phyloP scores from a whole-genome alignment of 2,113 vertebrate species.

The Equus quagga region DNA sequence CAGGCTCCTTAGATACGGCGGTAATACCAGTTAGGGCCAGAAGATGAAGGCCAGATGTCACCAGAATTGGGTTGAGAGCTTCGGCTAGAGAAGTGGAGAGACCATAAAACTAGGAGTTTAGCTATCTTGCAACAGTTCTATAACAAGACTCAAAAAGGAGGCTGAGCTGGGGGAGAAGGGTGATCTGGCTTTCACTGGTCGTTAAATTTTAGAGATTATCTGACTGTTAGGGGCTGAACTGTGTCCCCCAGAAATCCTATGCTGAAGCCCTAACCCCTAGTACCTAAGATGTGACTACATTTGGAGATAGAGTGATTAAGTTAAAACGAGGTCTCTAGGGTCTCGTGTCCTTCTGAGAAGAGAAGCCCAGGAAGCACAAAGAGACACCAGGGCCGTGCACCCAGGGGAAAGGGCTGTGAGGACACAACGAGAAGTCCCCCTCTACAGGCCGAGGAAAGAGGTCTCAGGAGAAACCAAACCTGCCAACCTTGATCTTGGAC shows the following conservation, averaged over 20 bases:
- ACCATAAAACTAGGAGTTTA: background rate
- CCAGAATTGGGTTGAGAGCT: background rate
- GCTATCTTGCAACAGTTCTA: background rate
- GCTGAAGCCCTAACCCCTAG: background rate
- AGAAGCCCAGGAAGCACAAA: background rate
- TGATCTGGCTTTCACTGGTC: background rate
- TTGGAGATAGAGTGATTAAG: background rate
- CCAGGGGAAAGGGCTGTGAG: background rate
- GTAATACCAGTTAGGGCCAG: background rate
- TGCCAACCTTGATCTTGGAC: background rate
- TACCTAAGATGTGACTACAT: background rate
- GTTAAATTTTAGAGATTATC: background rate
- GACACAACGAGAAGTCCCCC: background rate
- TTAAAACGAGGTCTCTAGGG: background rate
- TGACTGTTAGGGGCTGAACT: background rate
- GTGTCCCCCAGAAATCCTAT: background rate
- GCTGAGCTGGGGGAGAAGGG: background rate
- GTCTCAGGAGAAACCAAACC: background rate
- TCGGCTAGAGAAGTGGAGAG: background rate
- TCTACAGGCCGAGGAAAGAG: background rate
- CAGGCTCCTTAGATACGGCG: background rate
- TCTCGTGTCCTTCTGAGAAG: background rate
- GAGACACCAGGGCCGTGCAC: background rate
- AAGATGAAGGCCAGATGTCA: background rate
- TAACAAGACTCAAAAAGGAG: background rate